Evolutionary conservation across 2,888 invertebrate species (phyloP).

Genomic region (Calameuta idolon): DNA sequence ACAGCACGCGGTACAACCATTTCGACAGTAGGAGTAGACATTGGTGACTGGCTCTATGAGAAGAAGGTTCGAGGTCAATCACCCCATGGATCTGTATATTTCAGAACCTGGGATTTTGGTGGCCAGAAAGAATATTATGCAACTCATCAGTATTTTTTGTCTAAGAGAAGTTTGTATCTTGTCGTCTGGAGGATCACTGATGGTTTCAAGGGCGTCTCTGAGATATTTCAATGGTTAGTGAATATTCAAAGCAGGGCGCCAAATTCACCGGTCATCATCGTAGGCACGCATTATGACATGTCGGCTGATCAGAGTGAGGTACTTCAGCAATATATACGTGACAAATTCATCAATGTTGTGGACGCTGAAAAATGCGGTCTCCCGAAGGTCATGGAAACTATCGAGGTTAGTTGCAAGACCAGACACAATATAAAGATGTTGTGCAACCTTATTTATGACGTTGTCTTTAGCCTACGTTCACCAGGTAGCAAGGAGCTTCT

Average conservation of each 20-base stretch:
- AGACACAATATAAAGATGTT: conserved; percentile 90
- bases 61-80: conserved; percentile 82
- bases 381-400: conserved; percentile 91
- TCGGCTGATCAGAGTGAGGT: conserved; percentile 82
- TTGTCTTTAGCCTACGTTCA: conserved; percentile 90
- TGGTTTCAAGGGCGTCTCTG: conserved; percentile 87
- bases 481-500: conserved; percentile 92
- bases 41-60: conserved; percentile 94
- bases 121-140: conserved; percentile 98
- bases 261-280: conserved; percentile 95
- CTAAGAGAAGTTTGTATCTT: conserved; percentile 92
- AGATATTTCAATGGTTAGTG: conserved; percentile 95
- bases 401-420: conserved; percentile 91
- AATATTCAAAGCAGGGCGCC: conserved; percentile 95
- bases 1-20: conserved; percentile 84
- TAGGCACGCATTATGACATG: conserved; percentile 96
- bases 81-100: conserved; percentile 85
- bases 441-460: conserved; percentile 93
- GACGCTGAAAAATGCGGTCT: conserved; percentile 97
- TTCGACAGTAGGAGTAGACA: conserved; percentile 98
- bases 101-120: conserved; percentile 99
- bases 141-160: conserved; percentile 98
- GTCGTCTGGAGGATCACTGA: conserved; percentile 96
- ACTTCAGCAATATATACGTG: conserved; percentile 88
- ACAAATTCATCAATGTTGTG: conserved; percentile 89